These are phyloP conservation scores for Ctenopoma multispine DNA, from an alignment of 2,797 vertebrate species.

Conservation along the genomic window DNA sequence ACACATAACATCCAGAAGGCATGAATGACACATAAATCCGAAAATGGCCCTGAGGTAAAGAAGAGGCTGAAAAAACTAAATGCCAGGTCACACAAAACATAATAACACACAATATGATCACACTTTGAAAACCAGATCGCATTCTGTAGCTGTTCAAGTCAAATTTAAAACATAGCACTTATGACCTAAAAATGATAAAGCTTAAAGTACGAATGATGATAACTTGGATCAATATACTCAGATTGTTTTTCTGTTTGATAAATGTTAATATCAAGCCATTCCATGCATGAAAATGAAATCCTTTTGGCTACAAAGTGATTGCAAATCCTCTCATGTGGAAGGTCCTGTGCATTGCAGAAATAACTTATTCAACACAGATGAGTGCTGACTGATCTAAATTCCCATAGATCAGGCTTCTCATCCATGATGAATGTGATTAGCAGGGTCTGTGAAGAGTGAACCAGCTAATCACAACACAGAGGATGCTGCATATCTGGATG, in stretches of 20 bases:
- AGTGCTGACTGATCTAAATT: conserved; percentile 78
- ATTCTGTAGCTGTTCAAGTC: conserved; percentile 23
- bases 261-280: conserved; percentile 63
- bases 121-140: background rate
- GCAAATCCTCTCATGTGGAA: conserved; percentile 65
- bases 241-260: conserved; percentile 58
- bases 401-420: conserved; percentile 72
- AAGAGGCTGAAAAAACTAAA: conserved; percentile 19
- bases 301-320: conserved; percentile 61
- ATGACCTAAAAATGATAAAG: conserved; percentile 43
- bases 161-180: conserved; percentile 46
- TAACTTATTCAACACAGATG: conserved; percentile 71
- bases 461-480: conserved; percentile 63
- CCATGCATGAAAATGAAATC: conserved; percentile 71
- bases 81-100: background rate
- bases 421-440: conserved; percentile 77
- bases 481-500: conserved; percentile 50
- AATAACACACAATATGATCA: background rate
- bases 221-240: conserved; percentile 50
- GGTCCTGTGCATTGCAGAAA: conserved; percentile 54
- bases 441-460: conserved; percentile 60
- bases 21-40: conserved; percentile 19
- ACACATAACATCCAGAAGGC: conserved; percentile 12
- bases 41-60: conserved; percentile 3
- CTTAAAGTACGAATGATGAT: conserved; percentile 50